A percentile compares a stretch with the other conserved stretches of the same genome.
These are phyloP conservation scores for Lepidocyrtoides sp. DNA, from an alignment of 2,888 invertebrate genomes.

Conservation along the genomic window DNA sequence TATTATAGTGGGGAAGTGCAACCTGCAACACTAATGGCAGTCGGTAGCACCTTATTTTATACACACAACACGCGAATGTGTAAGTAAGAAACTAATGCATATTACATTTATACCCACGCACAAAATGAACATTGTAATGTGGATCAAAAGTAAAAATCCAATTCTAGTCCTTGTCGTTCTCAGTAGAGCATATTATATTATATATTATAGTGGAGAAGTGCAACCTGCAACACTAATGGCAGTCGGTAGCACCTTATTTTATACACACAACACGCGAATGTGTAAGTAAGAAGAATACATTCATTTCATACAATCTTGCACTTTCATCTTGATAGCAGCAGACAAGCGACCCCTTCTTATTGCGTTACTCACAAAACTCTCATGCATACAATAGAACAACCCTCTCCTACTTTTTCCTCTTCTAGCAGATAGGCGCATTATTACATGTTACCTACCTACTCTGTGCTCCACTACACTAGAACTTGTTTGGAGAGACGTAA, in stretches of 20 bases:
- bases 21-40: slow-evolving; percentile 73
- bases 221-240: slow-evolving; percentile 75
- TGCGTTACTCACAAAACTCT: slow-evolving; percentile 50
- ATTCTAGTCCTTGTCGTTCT: slow-evolving; percentile 27
- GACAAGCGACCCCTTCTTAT: slow-evolving; percentile 68
- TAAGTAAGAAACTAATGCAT: not conserved
- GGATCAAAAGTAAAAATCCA: slow-evolving; percentile 61
- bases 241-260: slow-evolving; percentile 63
- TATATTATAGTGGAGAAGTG: slow-evolving; percentile 48
- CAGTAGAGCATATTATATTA: slow-evolving; percentile 28
- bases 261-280: slow-evolving; percentile 61
- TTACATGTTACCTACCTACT: not conserved
- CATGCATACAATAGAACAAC: slow-evolving; percentile 27
- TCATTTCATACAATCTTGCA: slow-evolving; percentile 32
- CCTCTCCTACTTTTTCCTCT: slow-evolving; percentile 8
- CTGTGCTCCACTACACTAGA: slow-evolving; percentile 5
- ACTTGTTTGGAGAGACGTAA: slow-evolving; percentile 18
- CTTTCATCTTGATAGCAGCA: slow-evolving; percentile 73
- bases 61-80: slow-evolving; percentile 60
- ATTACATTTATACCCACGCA: not conserved
- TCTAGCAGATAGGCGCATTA: not conserved
- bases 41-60: slow-evolving; percentile 65
- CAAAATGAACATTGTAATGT: not conserved
- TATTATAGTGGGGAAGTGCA: slow-evolving; percentile 53
- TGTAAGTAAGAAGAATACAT: slow-evolving; percentile 34